Conservation (phyloP, 2,797 vertebrate genomes). For the Spinibarbus caldwelli region DNA sequence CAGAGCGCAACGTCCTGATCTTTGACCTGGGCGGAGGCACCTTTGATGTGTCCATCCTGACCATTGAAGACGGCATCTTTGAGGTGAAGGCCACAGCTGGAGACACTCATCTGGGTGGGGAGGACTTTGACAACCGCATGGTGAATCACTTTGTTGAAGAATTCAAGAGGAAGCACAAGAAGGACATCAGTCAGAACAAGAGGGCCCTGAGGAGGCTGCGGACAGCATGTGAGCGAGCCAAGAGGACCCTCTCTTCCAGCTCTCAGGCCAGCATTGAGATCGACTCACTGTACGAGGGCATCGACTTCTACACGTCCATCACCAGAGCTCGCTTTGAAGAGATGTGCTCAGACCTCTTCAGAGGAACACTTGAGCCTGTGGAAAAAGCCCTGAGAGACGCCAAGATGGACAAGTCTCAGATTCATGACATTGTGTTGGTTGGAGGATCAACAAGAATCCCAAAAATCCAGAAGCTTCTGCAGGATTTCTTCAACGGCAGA, state of each 20-base stretch:
- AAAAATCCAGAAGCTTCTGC: conserved; percentile 56
- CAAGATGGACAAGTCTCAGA: conserved; percentile 51
- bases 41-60: conserved; percentile 63
- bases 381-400: conserved; percentile 52
- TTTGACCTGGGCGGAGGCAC: conserved; percentile 64
- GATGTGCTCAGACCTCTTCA: conserved; percentile 54
- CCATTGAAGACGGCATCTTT: conserved; percentile 63
- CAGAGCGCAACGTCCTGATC: conserved; percentile 85
- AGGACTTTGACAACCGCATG: conserved; percentile 63
- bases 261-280: conserved; percentile 54
- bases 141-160: conserved; percentile 56
- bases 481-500: conserved; percentile 57
- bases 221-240: conserved; percentile 50
- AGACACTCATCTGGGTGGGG: conserved; percentile 62
- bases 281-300: conserved; percentile 48
- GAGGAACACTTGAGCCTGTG: conserved; percentile 51
- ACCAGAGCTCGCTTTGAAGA: conserved; percentile 54
- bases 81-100: conserved; percentile 64
- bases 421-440: conserved; percentile 33
- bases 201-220: conserved; percentile 51
- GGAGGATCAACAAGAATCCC: conserved; percentile 58
- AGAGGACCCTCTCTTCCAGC: conserved; percentile 55
- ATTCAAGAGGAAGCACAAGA: conserved; percentile 54
- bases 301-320: conserved; percentile 51
- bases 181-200: conserved; percentile 55